Evolutionary conservation across 2,113 vertebrate species (phyloP).

Genomic region (Brachionichthys hirsutus): DNA sequence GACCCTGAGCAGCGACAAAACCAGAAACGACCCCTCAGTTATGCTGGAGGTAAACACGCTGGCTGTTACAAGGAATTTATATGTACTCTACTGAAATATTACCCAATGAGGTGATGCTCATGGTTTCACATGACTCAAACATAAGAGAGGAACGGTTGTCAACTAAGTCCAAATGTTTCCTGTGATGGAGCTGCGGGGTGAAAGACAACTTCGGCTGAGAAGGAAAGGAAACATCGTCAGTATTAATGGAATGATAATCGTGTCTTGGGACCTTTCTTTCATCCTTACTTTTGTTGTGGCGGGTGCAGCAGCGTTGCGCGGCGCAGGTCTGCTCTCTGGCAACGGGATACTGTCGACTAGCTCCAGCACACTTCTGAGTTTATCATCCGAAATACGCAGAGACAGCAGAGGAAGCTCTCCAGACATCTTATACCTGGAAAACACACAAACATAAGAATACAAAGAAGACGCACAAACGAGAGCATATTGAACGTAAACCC

Average conservation of each 20-base stretch:
- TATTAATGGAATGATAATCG: neutral
- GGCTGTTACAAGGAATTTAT: neutral
- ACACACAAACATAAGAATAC: constrained; percentile 43
- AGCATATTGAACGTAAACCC: neutral
- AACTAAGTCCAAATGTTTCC: constrained; percentile 70
- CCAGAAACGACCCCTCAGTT: constrained; percentile 18
- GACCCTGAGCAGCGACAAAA: constrained; percentile 70
- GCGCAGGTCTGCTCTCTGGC: constrained; percentile 77
- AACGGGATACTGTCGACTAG: constrained; percentile 92
- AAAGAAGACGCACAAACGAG: neutral
- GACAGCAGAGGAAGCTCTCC: constrained; percentile 90
- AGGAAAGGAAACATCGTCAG: constrained; percentile 12
- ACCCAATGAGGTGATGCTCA: constrained; percentile 78
- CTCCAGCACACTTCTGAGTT: constrained; percentile 85
- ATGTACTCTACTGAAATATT: too few relatives aligned
- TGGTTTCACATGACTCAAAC: constrained; percentile 83
- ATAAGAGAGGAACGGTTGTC: constrained; percentile 82
- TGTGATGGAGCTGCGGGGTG: constrained; percentile 81
- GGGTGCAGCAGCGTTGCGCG: constrained; percentile 48
- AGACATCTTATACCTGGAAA: constrained; percentile 87
- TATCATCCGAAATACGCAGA: constrained; percentile 89
- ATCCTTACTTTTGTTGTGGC: constrained; percentile 76
- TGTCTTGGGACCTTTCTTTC: neutral
- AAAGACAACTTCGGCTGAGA: constrained; percentile 77
- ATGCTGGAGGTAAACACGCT: constrained; percentile 1